Evolutionary conservation across 64 coral and sea anemone genomes (phyloP).

Genomic region (Porites australiensis): DNA sequence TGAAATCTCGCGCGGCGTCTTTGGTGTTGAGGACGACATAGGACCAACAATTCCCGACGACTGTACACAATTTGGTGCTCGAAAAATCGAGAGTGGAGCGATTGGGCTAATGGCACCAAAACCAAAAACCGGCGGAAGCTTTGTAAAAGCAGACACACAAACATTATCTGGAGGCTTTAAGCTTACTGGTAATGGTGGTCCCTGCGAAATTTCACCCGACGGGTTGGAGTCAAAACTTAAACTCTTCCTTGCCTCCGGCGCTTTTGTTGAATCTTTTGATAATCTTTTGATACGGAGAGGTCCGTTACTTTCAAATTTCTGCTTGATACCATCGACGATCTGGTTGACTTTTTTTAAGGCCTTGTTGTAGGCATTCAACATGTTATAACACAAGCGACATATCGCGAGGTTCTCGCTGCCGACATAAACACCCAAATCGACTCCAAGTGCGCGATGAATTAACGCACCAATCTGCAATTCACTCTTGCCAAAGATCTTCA

Average conservation of each 20-base stretch:
- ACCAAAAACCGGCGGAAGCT: not conserved
- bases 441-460: slow-evolving; percentile 8
- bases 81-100: not conserved
- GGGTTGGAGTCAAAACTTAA: slow-evolving; percentile 2
- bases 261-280: not conserved
- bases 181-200: not conserved
- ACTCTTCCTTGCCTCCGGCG: not conserved
- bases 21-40: not conserved
- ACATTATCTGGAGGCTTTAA: not conserved
- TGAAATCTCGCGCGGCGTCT: not conserved
- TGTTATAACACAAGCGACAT: no score
- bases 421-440: no score
- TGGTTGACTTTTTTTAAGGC: no score
- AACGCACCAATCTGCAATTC: no score
- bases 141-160: not conserved
- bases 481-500: no score
- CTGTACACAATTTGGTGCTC: not conserved
- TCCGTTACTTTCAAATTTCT: not conserved
- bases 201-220: not conserved
- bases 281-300: not conserved
- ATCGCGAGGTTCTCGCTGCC: no score
- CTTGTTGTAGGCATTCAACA: no score
- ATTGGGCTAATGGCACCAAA: not conserved
- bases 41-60: slow-evolving; percentile 1
- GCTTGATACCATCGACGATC: slow-evolving; percentile 9